Conservation (phyloP, 2,888 invertebrate genomes). For the Rhamnusium bicolor region DNA sequence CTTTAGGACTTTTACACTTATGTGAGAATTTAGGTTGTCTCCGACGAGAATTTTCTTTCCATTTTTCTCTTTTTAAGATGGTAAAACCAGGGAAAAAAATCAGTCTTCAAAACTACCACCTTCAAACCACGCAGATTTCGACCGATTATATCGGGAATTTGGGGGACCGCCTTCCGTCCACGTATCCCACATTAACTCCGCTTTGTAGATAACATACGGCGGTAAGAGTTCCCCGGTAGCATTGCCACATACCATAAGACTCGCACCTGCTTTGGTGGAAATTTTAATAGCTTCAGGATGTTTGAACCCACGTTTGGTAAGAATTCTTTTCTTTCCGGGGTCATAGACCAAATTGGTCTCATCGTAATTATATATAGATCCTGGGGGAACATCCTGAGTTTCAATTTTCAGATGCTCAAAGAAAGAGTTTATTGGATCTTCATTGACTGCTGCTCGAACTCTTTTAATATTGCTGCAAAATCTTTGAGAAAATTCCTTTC, state of each 20-base stretch:
- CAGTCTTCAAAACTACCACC: slow-evolving; percentile 54
- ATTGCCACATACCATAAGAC: slow-evolving; percentile 56
- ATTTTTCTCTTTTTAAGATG: slow-evolving; percentile 37
- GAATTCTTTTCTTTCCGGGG: slow-evolving; percentile 53
- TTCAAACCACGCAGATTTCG: slow-evolving; percentile 45
- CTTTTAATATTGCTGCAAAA: slow-evolving; percentile 34
- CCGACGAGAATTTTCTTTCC: slow-evolving; percentile 59
- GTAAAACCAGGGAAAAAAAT: slow-evolving; percentile 51
- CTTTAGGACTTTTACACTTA: slow-evolving; percentile 27
- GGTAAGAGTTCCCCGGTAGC: slow-evolving; percentile 57
- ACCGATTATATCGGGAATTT: slow-evolving; percentile 45
- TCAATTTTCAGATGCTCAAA: slow-evolving; percentile 14
- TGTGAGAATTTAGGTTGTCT: slow-evolving; percentile 52
- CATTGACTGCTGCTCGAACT: slow-evolving; percentile 20
- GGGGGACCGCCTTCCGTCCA: slow-evolving; percentile 58
- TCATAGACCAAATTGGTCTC: slow-evolving; percentile 60
- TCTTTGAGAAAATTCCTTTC: slow-evolving; percentile 17
- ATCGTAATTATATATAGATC: slow-evolving; percentile 33
- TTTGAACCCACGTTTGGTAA: slow-evolving; percentile 46
- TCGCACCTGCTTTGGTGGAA: slow-evolving; percentile 54
- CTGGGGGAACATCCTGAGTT: slow-evolving; percentile 12
- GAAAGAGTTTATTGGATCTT: slow-evolving; percentile 27
- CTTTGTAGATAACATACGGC: slow-evolving; percentile 56
- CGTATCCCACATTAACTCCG: slow-evolving; percentile 55
- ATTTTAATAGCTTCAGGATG: slow-evolving; percentile 59